These are phyloP conservation scores for Tridacna crocea DNA, from an alignment of 2,888 invertebrate genomes.

Conservation along the genomic window DNA sequence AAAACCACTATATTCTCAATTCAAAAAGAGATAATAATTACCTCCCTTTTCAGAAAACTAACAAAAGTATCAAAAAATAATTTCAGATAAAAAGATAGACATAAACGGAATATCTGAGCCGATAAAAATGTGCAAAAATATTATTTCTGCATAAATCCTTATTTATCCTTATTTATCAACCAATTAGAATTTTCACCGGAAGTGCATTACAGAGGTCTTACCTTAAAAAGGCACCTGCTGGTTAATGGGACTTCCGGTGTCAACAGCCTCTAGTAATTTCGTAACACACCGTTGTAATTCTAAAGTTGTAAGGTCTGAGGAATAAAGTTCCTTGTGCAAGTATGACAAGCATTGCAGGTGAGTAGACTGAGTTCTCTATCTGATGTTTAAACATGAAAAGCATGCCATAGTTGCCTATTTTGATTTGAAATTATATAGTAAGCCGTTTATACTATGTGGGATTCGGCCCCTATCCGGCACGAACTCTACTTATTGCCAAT, in stretches of 20 bases:
- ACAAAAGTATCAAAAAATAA: no score
- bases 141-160: no score
- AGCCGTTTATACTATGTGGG: neutral
- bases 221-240: neutral
- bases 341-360: slow-evolving; percentile 6
- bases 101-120: no score
- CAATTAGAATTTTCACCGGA: no score
- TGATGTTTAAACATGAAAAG: neutral
- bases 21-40: no score
- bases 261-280: slow-evolving; percentile 9
- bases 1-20: no score
- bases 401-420: neutral
- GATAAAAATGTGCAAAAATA: no score
- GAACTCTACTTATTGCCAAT: neutral
- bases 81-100: no score
- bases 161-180: no score
- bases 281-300: neutral
- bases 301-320: neutral
- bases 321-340: neutral
- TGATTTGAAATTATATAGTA: neutral
- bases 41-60: no score
- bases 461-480: neutral
- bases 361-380: neutral
- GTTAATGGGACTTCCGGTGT: neutral
- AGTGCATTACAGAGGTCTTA: no score